Evolutionary conservation across 2,888 invertebrate genomes (phyloP).

Genomic region (Cremastobaeus sp.): DNA sequence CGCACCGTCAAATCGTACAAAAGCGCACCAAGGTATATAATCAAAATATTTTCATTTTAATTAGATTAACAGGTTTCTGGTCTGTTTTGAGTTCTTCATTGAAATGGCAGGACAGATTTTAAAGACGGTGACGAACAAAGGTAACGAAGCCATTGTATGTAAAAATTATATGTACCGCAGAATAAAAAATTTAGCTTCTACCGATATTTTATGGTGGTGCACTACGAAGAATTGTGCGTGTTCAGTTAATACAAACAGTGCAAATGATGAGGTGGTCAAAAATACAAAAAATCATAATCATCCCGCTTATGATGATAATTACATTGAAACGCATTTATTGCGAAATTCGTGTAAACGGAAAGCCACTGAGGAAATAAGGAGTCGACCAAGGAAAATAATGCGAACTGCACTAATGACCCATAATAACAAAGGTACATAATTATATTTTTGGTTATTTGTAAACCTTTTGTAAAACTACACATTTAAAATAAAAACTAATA

Average conservation of each 20-base stretch:
- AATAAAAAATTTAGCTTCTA: no score
- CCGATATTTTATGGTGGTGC: slow-evolving; percentile 4
- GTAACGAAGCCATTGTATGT: background rate
- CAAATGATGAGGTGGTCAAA: background rate
- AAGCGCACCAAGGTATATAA: no score
- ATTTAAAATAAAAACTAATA: no score
- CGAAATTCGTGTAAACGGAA: background rate
- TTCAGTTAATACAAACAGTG: background rate
- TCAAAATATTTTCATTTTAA: no score
- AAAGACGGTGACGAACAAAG: slow-evolving; percentile 7
- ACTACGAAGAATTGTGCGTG: slow-evolving; percentile 3
- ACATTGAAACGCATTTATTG: background rate
- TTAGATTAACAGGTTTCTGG: no score
- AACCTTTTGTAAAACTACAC: no score
- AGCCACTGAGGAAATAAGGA: background rate
- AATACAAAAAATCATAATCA: background rate
- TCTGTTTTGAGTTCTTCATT: no score
- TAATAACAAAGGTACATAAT: background rate
- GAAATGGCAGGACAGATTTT: no score
- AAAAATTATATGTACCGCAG: slow-evolving; percentile 1
- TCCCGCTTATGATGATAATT: background rate
- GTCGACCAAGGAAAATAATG: slow-evolving; percentile 2
- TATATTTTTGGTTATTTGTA: no score
- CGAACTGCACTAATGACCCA: background rate
- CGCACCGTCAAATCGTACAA: no score